Conservation (phyloP, 2,113 vertebrate genomes). For the Brachirus orientalis region DNA sequence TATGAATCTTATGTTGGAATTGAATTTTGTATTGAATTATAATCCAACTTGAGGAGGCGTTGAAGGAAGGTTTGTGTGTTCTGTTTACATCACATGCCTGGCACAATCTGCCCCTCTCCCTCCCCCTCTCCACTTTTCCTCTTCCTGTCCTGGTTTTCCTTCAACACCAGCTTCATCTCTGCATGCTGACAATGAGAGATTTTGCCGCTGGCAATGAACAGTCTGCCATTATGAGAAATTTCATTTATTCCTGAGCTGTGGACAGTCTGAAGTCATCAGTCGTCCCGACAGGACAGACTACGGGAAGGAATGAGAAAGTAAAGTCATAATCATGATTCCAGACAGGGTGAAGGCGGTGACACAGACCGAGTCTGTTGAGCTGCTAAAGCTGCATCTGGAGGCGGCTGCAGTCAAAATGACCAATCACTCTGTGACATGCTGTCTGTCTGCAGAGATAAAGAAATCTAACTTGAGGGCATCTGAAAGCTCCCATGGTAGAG, state of each 20-base stretch:
- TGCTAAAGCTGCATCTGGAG: conserved; percentile 16
- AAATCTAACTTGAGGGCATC: conserved; percentile 49
- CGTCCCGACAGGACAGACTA: conserved; percentile 14
- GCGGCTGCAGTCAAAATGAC: conserved; percentile 45
- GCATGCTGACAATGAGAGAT: conserved; percentile 26
- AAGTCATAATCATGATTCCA: conserved; percentile 42
- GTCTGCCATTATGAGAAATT: conserved; percentile 23
- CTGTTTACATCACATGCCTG: too few species aligned
- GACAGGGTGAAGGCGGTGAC: conserved; percentile 25
- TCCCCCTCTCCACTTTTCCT: neutral
- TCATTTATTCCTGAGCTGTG: conserved; percentile 37
- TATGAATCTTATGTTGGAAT: too few species aligned
- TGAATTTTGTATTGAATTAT: too few species aligned
- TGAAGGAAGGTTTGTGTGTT: too few species aligned
- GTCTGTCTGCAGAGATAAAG: conserved; percentile 42
- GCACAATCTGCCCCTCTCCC: neutral
- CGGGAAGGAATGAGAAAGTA: conserved; percentile 31
- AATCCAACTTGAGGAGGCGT: too few species aligned
- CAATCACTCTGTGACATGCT: conserved; percentile 40
- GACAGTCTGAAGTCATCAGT: conserved; percentile 19
- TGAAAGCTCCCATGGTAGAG: conserved; percentile 32
- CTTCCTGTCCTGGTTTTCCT: neutral
- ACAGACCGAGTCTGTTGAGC: conserved; percentile 28
- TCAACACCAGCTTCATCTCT: neutral
- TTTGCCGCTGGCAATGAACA: conserved; percentile 15